A percentile compares a stretch with the other conserved stretches of the same genome.
Conservation (phyloP, 1,140 invertebrate species). For the Panulirus ornatus region DNA sequence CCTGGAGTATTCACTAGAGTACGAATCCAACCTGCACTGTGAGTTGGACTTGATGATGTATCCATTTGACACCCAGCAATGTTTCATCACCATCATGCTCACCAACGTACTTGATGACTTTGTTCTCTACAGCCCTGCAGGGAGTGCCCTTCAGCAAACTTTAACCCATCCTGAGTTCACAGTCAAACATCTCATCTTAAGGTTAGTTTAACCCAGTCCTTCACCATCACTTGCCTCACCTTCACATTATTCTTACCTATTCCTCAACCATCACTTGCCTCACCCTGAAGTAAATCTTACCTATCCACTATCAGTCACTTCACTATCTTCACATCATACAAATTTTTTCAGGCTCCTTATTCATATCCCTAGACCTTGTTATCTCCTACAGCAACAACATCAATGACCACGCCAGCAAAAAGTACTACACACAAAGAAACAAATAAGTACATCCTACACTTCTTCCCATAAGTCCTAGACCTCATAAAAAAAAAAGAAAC, state of each 20-base stretch:
- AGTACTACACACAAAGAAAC: no score
- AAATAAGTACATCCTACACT: no score
- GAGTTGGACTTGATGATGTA: slow-evolving; percentile 21
- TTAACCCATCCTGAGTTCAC: slow-evolving; percentile 9
- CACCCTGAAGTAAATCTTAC: not conserved
- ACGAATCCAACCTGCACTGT: slow-evolving; percentile 47
- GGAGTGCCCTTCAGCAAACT: not conserved
- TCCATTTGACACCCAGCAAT: slow-evolving; percentile 46
- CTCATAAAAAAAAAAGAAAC: no score
- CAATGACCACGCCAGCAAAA: no score
- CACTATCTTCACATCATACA: no score
- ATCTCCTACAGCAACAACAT: no score
- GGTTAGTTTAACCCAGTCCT: no score
- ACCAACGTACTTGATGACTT: slow-evolving; percentile 20
- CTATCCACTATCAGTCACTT: no score
- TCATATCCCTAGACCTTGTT: no score
- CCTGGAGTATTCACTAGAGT: slow-evolving; percentile 23
- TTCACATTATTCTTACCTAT: not conserved
- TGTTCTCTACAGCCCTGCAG: not conserved
- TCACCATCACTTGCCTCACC: no score
- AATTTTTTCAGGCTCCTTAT: no score
- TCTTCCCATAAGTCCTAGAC: no score
- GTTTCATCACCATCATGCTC: slow-evolving; percentile 13
- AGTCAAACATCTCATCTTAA: not conserved
- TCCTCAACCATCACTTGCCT: not conserved